Evolutionary conservation across 2,888 invertebrate genomes (phyloP).

Genomic region (Patella depressa): DNA sequence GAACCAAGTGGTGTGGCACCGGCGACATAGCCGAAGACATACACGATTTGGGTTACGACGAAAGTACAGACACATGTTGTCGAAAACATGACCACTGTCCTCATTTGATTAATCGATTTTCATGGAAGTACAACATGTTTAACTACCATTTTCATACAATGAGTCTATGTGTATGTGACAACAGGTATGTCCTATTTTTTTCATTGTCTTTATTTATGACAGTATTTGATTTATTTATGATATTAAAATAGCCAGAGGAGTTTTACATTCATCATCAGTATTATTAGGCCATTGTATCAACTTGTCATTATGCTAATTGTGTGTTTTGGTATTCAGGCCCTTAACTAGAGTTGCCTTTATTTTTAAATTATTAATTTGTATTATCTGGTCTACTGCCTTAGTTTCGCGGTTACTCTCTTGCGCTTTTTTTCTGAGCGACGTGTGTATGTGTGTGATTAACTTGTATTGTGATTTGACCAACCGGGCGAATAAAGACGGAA

Average conservation of each 20-base stretch:
- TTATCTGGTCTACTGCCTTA: too few species aligned
- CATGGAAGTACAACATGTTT: conserved; percentile 43
- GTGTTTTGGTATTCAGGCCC: too few species aligned
- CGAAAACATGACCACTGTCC: conserved; percentile 51
- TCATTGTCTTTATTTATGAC: conserved; percentile 7
- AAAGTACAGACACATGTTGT: conserved; percentile 50
- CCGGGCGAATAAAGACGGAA: too few species aligned
- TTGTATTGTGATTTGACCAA: too few species aligned
- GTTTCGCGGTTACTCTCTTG: too few species aligned
- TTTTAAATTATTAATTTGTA: too few species aligned
- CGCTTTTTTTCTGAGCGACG: too few species aligned
- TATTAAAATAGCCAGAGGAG: not conserved
- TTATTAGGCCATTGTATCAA: too few species aligned
- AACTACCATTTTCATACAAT: conserved; percentile 49
- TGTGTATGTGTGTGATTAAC: too few species aligned
- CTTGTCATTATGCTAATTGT: too few species aligned
- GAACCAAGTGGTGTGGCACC: conserved; percentile 55
- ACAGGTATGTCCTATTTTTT: conserved; percentile 39
- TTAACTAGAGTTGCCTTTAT: too few species aligned
- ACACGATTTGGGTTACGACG: conserved; percentile 46
- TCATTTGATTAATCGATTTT: conserved; percentile 39
- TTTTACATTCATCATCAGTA: too few species aligned
- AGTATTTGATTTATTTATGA: not conserved
- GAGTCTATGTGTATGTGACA: conserved; percentile 49
- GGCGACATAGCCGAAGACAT: conserved; percentile 47